A percentile compares a stretch with the other conserved stretches of the same genome.
Evolutionary conservation across 1,140 invertebrate genomes (phyloP).

Genomic region (Leguminivora glycinivorella): DNA sequence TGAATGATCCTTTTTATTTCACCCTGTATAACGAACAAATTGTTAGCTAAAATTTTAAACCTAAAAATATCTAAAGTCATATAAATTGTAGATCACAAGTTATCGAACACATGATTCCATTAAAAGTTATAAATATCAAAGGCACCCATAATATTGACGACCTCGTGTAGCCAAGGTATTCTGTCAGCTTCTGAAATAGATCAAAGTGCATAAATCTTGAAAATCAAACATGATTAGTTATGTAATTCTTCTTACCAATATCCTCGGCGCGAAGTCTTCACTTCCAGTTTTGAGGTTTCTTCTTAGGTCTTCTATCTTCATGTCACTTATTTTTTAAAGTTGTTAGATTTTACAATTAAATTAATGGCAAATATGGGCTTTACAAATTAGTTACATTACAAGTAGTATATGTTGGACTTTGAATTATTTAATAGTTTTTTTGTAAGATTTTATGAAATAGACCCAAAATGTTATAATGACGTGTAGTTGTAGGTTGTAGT

Average conservation of each 20-base stretch:
- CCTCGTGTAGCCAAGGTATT: background rate
- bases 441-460: background rate
- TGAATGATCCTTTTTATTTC: too few species aligned
- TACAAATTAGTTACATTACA: too few species aligned
- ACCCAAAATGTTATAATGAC: too few species aligned
- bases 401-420: too few species aligned
- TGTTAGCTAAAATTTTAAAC: background rate
- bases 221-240: conserved; percentile 41
- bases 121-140: background rate
- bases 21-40: too few species aligned
- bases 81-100: too few species aligned
- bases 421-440: background rate
- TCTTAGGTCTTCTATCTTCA: background rate
- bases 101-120: background rate
- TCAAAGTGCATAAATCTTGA: conserved; percentile 66
- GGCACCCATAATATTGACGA: too few species aligned
- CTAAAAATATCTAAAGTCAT: background rate
- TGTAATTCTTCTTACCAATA: conserved; percentile 57
- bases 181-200: conserved; percentile 63
- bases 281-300: background rate
- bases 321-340: background rate
- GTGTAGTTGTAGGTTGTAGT: background rate
- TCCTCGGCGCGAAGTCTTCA: conserved; percentile 43
- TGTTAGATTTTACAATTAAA: background rate
- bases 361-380: background rate